phyloP scores from a whole-genome alignment of 2,888 invertebrate species.

The Aleiodes leptofemur region DNA sequence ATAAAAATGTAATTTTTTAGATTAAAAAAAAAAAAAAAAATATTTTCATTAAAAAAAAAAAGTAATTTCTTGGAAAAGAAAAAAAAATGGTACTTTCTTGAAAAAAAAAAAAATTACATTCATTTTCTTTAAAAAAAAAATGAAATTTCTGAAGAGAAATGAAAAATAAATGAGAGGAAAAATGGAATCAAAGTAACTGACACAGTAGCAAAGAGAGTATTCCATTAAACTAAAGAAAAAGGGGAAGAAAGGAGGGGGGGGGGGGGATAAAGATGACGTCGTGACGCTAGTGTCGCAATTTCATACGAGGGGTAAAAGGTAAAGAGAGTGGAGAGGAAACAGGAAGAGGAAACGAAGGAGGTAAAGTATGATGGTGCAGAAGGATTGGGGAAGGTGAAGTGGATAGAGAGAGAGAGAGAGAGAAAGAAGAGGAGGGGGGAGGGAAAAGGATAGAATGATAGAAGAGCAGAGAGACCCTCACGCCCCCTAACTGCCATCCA shows the following conservation, averaged over 20 bases:
- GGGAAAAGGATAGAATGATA: slow-evolving; percentile 39
- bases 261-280: slow-evolving; percentile 17
- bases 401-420: slow-evolving; percentile 9
- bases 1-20: no score
- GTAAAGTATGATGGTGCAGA: slow-evolving; percentile 26
- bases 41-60: no score
- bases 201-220: slow-evolving; percentile 49
- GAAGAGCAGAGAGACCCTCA: slow-evolving; percentile 44
- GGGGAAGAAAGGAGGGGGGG: no score
- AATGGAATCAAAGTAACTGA: slow-evolving; percentile 34
- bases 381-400: not conserved
- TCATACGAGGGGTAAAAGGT: slow-evolving; percentile 37
- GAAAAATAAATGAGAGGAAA: slow-evolving; percentile 1
- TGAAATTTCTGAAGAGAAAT: not conserved
- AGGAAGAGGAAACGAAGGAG: slow-evolving; percentile 33
- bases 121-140: no score
- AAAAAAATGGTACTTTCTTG: no score
- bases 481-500: slow-evolving; percentile 33
- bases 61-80: no score
- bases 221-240: slow-evolving; percentile 51
- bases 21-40: no score
- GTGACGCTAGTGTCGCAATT: slow-evolving; percentile 56
- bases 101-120: no score
- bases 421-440: no score
- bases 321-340: slow-evolving; percentile 26